These are phyloP conservation scores for Melanotaenia boesemani DNA, from an alignment of 2,797 vertebrate genomes.

Conservation along the genomic window DNA sequence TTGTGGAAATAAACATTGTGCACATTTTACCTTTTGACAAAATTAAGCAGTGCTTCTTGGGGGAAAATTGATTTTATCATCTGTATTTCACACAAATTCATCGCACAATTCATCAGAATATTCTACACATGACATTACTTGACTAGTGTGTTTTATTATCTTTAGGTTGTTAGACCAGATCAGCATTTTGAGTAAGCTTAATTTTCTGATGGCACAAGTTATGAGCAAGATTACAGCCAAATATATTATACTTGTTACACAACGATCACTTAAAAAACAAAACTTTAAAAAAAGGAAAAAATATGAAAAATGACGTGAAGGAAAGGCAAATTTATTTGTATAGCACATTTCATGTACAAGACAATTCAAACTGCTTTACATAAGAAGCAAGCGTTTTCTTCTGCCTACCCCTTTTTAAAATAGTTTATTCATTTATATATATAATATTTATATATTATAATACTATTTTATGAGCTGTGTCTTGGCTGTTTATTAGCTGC, in stretches of 20 bases:
- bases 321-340: too few species aligned
- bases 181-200: not conserved
- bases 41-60: not conserved
- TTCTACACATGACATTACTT: slow-evolving; percentile 22
- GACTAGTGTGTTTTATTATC: not conserved
- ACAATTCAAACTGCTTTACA: too few species aligned
- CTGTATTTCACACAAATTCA: slow-evolving; percentile 5
- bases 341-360: too few species aligned
- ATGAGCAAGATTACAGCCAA: not conserved
- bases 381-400: not conserved
- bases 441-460: too few species aligned
- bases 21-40: slow-evolving; percentile 46
- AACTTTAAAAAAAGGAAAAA: not conserved
- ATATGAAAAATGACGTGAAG: not conserved
- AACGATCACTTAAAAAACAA: not conserved
- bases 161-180: not conserved
- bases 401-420: not conserved
- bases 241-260: not conserved
- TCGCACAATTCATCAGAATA: slow-evolving; percentile 11
- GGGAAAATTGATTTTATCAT: not conserved
- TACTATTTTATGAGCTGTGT: not conserved
- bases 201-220: not conserved
- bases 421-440: not conserved
- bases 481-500: slow-evolving; percentile 13
- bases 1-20: slow-evolving; percentile 77